Evolutionary conservation across 2,888 invertebrate genomes (phyloP), one percentile per base, ranked within the genome.

Genomic region (Lottia gigantea): DNA sequence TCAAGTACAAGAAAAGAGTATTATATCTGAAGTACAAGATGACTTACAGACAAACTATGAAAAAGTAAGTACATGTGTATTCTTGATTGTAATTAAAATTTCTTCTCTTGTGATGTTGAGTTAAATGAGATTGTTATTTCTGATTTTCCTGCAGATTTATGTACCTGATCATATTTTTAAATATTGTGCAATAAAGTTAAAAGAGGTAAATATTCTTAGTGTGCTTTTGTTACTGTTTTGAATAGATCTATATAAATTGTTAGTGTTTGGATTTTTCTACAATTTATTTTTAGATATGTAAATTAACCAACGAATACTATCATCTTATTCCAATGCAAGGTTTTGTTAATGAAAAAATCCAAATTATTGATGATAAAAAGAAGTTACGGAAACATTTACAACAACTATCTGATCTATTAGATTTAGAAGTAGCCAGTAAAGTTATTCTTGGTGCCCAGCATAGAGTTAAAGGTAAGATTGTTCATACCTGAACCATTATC

Each of bases 281-380:
- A 49, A 11, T 47, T 15, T 4, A 15, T 45, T 62, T 77, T 73
- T 74, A 89, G 84, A 86, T 90, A 71, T 83, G 86, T 14, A 84
- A 87, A 49, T 79, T 90, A 64, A 89, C 90, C 65, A 90, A 89
- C 80, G 88, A 90, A 71, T 91, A 90, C 82, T 90, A 89, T 82
- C 84, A 88, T 66, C 78, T 89, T 47, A 83, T 91, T 47, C 91
- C 91, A 23, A 79, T 83, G 49, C 83, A 86, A 47, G 90, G 90
- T 16, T 90, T 85, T 76, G 86, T 87, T 25, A 87, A 83, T 77
- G 89, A 89, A 72, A 83, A 83, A 71, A 80, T 90, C 16, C 79
- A 79, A 45, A 89, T 90, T 11, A 84, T 91, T 1, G 81, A 85
- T 63, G 78, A 81, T 62, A 75, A 80, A 65, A 66, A 81, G 26